Percentiles rank a stretch among this genome's conserved stretches.
These are phyloP conservation scores for Diaphora mendica DNA, from an alignment of 2,888 invertebrate genomes.

Conservation along the genomic window DNA sequence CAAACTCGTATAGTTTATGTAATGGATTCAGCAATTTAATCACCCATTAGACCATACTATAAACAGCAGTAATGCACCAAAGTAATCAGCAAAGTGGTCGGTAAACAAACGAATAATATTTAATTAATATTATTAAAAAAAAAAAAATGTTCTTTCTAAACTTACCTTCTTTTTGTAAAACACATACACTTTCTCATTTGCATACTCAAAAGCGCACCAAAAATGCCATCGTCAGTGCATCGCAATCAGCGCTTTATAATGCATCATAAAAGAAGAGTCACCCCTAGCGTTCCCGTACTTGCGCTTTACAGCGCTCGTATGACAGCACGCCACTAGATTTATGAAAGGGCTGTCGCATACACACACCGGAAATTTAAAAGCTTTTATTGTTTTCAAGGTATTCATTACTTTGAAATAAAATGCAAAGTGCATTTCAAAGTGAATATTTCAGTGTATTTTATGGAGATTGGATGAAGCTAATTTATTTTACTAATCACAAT, in stretches of 20 bases:
- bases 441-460: not conserved
- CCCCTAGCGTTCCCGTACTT: conserved; percentile 33
- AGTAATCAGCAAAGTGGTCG: not conserved
- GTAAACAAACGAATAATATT: not conserved
- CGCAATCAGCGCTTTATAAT: conserved; percentile 43
- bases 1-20: not conserved
- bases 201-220: conserved; percentile 36
- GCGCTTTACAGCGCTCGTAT: conserved; percentile 55
- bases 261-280: conserved; percentile 40
- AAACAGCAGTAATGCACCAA: not conserved
- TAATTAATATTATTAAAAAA: conserved; percentile 3
- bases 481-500: not conserved
- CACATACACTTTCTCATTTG: conserved; percentile 32
- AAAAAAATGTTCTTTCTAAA: not conserved
- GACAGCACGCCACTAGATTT: conserved; percentile 66
- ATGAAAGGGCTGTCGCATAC: conserved; percentile 56
- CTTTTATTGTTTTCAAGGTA: conserved; percentile 45
- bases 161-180: not conserved
- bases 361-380: conserved; percentile 29
- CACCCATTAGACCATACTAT: not conserved
- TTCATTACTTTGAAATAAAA: conserved; percentile 31
- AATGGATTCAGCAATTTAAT: not conserved
- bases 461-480: not conserved
- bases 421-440: conserved; percentile 22
- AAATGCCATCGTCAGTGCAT: conserved; percentile 38